Evolutionary conservation across 2,797 vertebrate species (phyloP).

Genomic region (Furcifer pardalis): DNA sequence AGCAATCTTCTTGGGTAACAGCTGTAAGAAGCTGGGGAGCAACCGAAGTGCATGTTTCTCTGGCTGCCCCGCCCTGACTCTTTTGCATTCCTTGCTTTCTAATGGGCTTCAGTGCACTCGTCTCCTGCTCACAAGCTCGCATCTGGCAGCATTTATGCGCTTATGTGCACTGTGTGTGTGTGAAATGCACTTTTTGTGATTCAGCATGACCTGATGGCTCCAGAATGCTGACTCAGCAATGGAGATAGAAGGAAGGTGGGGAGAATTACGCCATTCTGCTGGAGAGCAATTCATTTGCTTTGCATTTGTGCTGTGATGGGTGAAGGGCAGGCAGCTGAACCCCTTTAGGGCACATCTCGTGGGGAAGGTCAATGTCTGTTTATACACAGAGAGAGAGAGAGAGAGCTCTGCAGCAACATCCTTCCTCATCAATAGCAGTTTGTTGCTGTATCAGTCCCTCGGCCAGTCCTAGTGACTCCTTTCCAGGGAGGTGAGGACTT

Average conservation of each 20-base stretch:
- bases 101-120: neutral
- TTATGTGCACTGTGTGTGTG: neutral
- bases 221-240: constrained; percentile 24
- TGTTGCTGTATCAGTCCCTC: neutral
- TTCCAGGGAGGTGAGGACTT: neutral
- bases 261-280: neutral
- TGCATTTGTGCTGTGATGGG: constrained; percentile 41
- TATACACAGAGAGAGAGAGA: no score
- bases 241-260: neutral
- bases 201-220: constrained; percentile 10
- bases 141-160: neutral
- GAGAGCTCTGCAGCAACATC: neutral
- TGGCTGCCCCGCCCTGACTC: no score
- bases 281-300: constrained; percentile 1
- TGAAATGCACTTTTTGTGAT: constrained; percentile 2
- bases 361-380: neutral
- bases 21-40: neutral
- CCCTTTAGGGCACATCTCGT: constrained; percentile 6
- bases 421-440: neutral
- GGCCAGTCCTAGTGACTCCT: neutral
- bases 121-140: neutral
- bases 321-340: constrained; percentile 27
- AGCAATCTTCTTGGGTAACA: neutral
- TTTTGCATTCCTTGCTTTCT: neutral
- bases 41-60: neutral